Base-by-base conservation (phyloP, 2,797 vertebrate species). In the Channa striata region DNA sequence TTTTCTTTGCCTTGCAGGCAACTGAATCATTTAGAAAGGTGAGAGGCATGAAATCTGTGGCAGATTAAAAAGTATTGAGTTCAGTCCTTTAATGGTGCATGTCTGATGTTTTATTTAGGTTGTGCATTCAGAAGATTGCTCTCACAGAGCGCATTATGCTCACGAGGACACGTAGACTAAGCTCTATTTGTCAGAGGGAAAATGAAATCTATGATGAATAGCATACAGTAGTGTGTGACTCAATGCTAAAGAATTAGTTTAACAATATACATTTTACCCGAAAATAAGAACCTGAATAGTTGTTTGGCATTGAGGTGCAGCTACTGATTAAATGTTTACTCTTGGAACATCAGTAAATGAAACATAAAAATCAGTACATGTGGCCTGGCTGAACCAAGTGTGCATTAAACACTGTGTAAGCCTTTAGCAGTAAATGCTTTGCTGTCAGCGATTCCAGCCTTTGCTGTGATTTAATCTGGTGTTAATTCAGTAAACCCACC, bases 61-160 rank as follows among this genome's bases (percentile, higher is more conserved):
- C 59, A 74, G 59, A 77, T 77, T 80, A 87, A 79, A 76, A 82
- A 87, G 83, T 51, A 77, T 89, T 92, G 80, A 85, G 74, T 89
- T 91, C 85, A 88, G 85, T 89, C 92, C 91, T 93, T 92, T 91
- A 94, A 89, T 77, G 77, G 83, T 89, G 85, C 77, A 83, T 77
- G 87, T 90, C 88, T 92, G 88, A 91, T 94, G 89, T 91, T 93
- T 94, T 93, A 93, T 94, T 94, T 91, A 93, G 87, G 61, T 81
- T 87, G 85, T 72, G 78, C 78, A 81, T 90, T 91, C 90, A 90
- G 84, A 83, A 40, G 57, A 69, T 44, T 74, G n/a, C 67, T 66
- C 65, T 68, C 53, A 40, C 47, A 63, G 60, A 72, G 56, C 14
- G 47, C 44, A 59, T 68, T 59, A 61, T 67, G 53, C 65, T 59